Evolutionary conservation across 2,888 invertebrate species (phyloP), one percentile per base, ranked within the genome.

Genomic region (Cyaniris semiargus): DNA sequence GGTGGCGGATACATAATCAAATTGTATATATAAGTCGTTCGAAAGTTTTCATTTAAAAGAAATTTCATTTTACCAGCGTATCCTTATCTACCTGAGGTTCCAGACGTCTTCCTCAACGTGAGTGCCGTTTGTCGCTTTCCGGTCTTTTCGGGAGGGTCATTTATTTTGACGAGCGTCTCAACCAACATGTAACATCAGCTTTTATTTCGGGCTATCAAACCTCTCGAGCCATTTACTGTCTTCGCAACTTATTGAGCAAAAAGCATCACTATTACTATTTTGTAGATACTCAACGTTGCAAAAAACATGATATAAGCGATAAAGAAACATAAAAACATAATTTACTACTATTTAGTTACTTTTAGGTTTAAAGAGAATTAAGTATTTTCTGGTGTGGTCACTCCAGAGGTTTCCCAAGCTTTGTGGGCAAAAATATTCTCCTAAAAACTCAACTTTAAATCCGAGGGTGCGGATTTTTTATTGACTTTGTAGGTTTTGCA

Each of bases 381-480:
- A 44, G 44, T 44, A 13, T 44, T 44, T 44, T 44, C 44, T 44
- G 44, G 44, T 10, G 44, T 21, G 27, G 27, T 15, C 15, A 15
- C 15, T 27, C 60, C 4, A 21, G 60, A 27, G 66, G 66, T 27
- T 18, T 27, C 1, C 27, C 66, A 18, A 15, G 15, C 66, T 27
- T 6, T 18, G 66, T 15, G 15, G 13, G 18, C 60, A 60, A 66
- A 66, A 66, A 66, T 66, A 15, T 66, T 21, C 13, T 23, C 27
- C 27, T 27, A 15, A 66, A 66, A 66, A 66, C 31, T 66, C 66
- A 66, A 66, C 66, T 66, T 66, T 31, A 27, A 66, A 66, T 27
- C 72, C 21, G n/a, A 72, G 48, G 15, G 38, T 72, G 38, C 66
- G 66, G 27, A 44, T 44, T 15, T 72, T 72, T 71, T 72, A 72